These are phyloP conservation scores for Gouania willdenowi DNA, from an alignment of 2,797 vertebrate species.

Conservation along the genomic window DNA sequence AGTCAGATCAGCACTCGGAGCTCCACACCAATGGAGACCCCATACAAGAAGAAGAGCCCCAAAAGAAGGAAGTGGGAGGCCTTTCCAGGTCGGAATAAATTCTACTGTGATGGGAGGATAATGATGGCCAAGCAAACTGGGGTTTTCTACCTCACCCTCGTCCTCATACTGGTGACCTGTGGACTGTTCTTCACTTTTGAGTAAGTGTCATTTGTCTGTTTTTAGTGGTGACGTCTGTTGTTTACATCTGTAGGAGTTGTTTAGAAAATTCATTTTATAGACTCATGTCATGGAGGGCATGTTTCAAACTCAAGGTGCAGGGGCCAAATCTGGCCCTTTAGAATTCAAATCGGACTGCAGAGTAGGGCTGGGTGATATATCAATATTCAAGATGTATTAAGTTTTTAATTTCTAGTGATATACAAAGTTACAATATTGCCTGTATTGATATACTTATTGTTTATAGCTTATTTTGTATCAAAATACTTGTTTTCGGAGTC, in stretches of 20 bases:
- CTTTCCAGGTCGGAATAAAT: slow-evolving; percentile 95
- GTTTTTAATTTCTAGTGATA: too few relatives aligned
- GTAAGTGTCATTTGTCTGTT: slow-evolving; percentile 77
- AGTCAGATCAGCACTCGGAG: slow-evolving; percentile 95
- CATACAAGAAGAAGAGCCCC: slow-evolving; percentile 85
- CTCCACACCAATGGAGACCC: slow-evolving; percentile 96
- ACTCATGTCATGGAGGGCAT: too few relatives aligned
- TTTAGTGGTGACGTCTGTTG: neutral
- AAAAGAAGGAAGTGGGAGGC: slow-evolving; percentile 94
- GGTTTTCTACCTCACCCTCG: slow-evolving; percentile 95
- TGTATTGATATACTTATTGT: too few relatives aligned
- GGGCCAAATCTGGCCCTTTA: too few relatives aligned
- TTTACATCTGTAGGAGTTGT: slow-evolving; percentile 3
- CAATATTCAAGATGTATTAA: too few relatives aligned
- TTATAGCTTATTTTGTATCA: too few relatives aligned
- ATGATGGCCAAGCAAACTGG: slow-evolving; percentile 99
- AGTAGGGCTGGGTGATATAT: too few relatives aligned
- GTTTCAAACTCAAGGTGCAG: too few relatives aligned
- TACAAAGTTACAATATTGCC: too few relatives aligned
- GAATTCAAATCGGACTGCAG: too few relatives aligned
- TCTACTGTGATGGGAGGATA: slow-evolving; percentile 94
- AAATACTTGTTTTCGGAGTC: too few relatives aligned
- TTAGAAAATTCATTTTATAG: slow-evolving; percentile 23
- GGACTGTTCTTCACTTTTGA: slow-evolving; percentile 98
- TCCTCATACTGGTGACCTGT: slow-evolving; percentile 94